These are phyloP conservation scores for Lasiommata megera DNA, from an alignment of 2,888 invertebrate species.

Conservation along the genomic window DNA sequence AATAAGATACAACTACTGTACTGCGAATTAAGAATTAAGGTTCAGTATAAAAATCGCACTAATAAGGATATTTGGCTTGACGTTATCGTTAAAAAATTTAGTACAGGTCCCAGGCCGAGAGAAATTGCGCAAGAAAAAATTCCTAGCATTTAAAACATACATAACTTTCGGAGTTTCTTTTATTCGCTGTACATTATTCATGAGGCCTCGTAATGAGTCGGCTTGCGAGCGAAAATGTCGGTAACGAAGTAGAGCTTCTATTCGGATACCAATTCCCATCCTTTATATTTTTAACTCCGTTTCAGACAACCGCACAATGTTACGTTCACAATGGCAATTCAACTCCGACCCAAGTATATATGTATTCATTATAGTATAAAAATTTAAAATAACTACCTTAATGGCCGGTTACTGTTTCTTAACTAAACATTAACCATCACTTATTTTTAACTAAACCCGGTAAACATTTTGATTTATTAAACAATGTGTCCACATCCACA, in stretches of 20 bases:
- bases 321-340: not conserved
- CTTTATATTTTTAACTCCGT: conserved; percentile 20
- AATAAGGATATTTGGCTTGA: not conserved
- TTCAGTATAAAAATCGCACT: not conserved
- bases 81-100: conserved; percentile 3
- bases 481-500: no score
- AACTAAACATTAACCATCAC: no score
- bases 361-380: no score
- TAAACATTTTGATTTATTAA: no score
- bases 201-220: conserved; percentile 72
- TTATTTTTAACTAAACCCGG: no score
- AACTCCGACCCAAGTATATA: not conserved
- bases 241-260: conserved; percentile 62
- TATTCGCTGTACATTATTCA: conserved; percentile 76
- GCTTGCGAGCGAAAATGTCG: conserved; percentile 60
- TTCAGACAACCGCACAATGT: not conserved
- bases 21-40: no score
- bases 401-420: no score
- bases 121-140: conserved; percentile 1
- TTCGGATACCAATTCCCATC: conserved; percentile 25
- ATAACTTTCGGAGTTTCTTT: conserved; percentile 48
- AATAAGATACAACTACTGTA: no score
- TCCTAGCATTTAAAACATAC: not conserved
- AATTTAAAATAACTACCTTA: no score
- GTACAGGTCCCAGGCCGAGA: not conserved